Evolutionary conservation across 2,113 vertebrate genomes (phyloP), one percentile per base, ranked within the genome.

Genomic region (Cervus canadensis): DNA sequence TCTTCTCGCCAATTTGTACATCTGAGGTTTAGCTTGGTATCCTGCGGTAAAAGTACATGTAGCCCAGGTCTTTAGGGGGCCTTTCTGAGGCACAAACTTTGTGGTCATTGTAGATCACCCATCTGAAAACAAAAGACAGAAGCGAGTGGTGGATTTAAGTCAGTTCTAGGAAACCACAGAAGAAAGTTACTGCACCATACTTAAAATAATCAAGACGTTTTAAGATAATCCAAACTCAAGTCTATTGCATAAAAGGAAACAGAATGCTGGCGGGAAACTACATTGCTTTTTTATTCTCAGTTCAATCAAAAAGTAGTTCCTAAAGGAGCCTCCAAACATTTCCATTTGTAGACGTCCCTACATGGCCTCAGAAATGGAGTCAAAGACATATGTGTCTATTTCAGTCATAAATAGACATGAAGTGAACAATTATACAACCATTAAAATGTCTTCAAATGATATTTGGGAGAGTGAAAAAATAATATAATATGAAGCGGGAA

Each of bases 51-150:
- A 99, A 99, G 99, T 99, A 99, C 98, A 99, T 98, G 99, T 99
- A 99, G 98, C 99, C 99, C 99, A 99, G 99, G 98, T 99, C 99
- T 99, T 99, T 99, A 79, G 99, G 99, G 98, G 99, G 99, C 97
- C 99, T 99, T 98, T 99, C 99, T 82, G 99, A 99, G 98, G 99
- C 99, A 99, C 99, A 99, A 91, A 99, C 99, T 99, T 99, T 99
- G 98, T 99, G 99, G 99, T 99, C 99, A 2, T 99, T 99, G 99
- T 99, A 99, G 99, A 99, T 99, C 98, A 99, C 99, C 99, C 99
- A 99, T 98, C 99, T 99, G 98, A 94, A 98, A 99, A 92, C 54
- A 97, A 97, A 98, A 98, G 25, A 98, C 93, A 95, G 96, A 89
- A 91, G 45, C 12, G n/a, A 36, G 67, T 10, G 17, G 45, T 78